A percentile compares a stretch with the other conserved stretches of the same genome.
Conservation (phyloP, 2,888 invertebrate genomes). For the Lumbricus terrestris region DNA sequence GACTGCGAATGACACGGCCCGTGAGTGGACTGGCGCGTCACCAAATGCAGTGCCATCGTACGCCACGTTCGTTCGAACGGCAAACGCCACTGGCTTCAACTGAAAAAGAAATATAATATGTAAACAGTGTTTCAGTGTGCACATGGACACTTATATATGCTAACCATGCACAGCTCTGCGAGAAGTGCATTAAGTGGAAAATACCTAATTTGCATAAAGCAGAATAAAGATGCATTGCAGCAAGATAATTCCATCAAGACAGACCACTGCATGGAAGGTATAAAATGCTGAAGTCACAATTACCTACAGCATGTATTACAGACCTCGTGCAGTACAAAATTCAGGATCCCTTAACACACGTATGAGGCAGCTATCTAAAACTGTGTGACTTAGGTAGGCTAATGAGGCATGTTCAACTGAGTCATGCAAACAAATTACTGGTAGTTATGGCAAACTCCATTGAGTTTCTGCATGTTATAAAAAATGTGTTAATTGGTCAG, state of each 20-base stretch:
- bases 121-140: too few species aligned
- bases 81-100: conserved; percentile 99
- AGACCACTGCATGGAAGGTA: not conserved
- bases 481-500: too few species aligned
- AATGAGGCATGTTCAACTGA: too few species aligned
- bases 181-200: not conserved
- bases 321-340: too few species aligned
- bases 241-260: not conserved
- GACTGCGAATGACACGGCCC: conserved; percentile 93
- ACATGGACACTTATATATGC: not conserved
- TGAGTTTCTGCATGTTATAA: too few species aligned
- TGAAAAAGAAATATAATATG: too few species aligned
- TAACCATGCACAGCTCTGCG: not conserved
- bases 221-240: not conserved
- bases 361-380: too few species aligned
- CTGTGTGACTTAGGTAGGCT: too few species aligned
- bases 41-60: conserved; percentile 96
- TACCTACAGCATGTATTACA: not conserved
- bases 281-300: not conserved
- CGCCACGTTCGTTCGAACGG: conserved; percentile 97
- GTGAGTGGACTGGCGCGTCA: conserved; percentile 97
- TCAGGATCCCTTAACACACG: too few species aligned
- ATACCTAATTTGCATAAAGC: not conserved
- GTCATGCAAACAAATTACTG: too few species aligned
- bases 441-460: too few species aligned